Percentiles rank a stretch among this genome's conserved stretches.
phyloP scores from a whole-genome alignment of 1,140 invertebrate genomes.

The Campoletis sonorensis region DNA sequence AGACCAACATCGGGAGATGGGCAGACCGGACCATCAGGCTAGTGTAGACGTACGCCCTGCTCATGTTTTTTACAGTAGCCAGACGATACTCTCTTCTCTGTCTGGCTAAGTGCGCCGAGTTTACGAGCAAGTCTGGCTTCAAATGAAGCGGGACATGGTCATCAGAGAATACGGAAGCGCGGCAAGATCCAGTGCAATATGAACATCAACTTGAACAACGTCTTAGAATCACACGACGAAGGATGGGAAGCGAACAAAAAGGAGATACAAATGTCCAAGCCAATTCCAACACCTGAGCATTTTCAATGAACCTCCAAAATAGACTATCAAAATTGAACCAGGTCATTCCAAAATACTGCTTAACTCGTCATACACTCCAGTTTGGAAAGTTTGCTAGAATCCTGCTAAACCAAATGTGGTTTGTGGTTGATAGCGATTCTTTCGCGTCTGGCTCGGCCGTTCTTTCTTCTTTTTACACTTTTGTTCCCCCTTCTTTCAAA shows the following conservation, averaged over 20 bases:
- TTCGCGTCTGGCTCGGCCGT: background rate
- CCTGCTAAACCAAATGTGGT: background rate
- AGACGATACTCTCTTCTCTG: constrained; percentile 69
- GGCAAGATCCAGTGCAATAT: background rate
- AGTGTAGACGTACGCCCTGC: background rate
- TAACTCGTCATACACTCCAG: too few species aligned
- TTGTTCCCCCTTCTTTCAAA: constrained; percentile 39
- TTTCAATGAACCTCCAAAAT: too few species aligned
- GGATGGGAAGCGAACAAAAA: too few species aligned
- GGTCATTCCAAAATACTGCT: too few species aligned
- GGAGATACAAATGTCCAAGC: too few species aligned
- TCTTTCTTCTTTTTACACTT: constrained; percentile 18
- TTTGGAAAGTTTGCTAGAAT: background rate
- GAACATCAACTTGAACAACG: background rate
- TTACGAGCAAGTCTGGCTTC: background rate
- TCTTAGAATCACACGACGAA: background rate
- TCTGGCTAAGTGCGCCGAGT: constrained; percentile 36
- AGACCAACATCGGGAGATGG: constrained; percentile 16
- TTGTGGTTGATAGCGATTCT: background rate
- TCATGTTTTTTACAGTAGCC: constrained; percentile 74
- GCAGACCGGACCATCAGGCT: constrained; percentile 12
- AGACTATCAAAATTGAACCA: too few species aligned
- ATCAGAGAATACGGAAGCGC: background rate
- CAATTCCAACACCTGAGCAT: too few species aligned
- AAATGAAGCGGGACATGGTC: constrained; percentile 1